Conservation (phyloP, 2,888 invertebrate species). For the Drosophila mettleri region DNA sequence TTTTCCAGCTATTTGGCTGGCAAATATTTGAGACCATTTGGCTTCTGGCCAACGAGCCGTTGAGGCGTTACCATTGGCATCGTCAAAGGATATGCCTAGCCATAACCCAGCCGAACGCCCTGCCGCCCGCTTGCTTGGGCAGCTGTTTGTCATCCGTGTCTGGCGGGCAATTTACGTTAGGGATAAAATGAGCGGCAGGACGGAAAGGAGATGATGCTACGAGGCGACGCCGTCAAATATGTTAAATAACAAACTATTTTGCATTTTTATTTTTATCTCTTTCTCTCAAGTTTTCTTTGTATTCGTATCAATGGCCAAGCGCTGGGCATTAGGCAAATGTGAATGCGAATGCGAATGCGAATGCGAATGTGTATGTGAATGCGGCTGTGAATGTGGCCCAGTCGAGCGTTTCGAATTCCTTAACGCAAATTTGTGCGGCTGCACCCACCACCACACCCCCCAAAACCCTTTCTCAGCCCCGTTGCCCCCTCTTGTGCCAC, state of each 20-base stretch:
- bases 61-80: slow-evolving; percentile 45
- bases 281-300: slow-evolving; percentile 22
- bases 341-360: slow-evolving; percentile 30
- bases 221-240: slow-evolving; percentile 62
- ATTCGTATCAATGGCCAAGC: slow-evolving; percentile 59
- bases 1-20: slow-evolving; percentile 69
- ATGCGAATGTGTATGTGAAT: slow-evolving; percentile 16
- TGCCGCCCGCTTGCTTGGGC: not conserved
- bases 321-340: slow-evolving; percentile 66
- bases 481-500: not conserved
- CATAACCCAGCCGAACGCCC: too few species aligned
- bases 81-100: slow-evolving; percentile 59
- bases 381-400: slow-evolving; percentile 40
- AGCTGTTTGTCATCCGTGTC: slow-evolving; percentile 69
- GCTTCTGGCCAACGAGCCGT: slow-evolving; percentile 55
- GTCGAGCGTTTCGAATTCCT: slow-evolving; percentile 61
- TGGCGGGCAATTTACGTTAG: slow-evolving; percentile 70
- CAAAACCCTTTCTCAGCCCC: not conserved
- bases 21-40: slow-evolving; percentile 64
- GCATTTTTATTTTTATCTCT: slow-evolving; percentile 69
- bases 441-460: slow-evolving; percentile 1
- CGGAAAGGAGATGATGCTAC: slow-evolving; percentile 20
- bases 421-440: slow-evolving; percentile 71
- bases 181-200: too few species aligned
- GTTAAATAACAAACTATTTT: slow-evolving; percentile 81